phyloP scores from a whole-genome alignment of 2,113 vertebrate species.

The Australoheros scitulus region DNA sequence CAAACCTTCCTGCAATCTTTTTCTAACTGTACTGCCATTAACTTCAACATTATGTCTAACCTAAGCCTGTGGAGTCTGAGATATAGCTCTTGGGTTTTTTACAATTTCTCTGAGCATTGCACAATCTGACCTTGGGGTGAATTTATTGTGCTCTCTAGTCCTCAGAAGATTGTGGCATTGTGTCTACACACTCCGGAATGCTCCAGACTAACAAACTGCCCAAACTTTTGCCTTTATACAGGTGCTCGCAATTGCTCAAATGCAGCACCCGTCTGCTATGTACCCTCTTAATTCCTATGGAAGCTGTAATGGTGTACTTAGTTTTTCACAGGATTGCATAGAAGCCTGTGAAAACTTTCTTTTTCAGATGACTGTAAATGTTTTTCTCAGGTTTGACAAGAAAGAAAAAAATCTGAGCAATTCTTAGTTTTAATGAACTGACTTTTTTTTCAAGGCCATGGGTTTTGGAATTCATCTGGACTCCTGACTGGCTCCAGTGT shows the following conservation, averaged over 20 bases:
- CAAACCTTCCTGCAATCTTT: background rate
- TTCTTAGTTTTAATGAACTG: background rate
- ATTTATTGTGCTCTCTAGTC: background rate
- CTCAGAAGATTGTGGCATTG: background rate
- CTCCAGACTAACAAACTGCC: background rate
- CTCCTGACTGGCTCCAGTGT: background rate
- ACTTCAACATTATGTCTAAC: background rate
- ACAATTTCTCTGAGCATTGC: background rate
- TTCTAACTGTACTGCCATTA: background rate
- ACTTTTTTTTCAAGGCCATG: background rate
- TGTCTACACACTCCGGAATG: background rate
- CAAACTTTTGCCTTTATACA: background rate
- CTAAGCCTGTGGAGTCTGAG: background rate
- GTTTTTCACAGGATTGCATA: background rate
- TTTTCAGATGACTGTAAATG: background rate
- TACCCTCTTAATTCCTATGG: background rate
- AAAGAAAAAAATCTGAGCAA: background rate
- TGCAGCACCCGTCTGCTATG: background rate
- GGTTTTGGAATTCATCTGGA: conserved; percentile 33
- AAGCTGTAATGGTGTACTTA: background rate
- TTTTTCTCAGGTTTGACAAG: background rate
- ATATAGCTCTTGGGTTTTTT: background rate
- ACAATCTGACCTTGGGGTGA: background rate
- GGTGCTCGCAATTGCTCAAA: background rate
- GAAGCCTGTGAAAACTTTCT: background rate